Evolutionary conservation across 2,888 invertebrate genomes (phyloP).

Genomic region (Fragum sueziense): DNA sequence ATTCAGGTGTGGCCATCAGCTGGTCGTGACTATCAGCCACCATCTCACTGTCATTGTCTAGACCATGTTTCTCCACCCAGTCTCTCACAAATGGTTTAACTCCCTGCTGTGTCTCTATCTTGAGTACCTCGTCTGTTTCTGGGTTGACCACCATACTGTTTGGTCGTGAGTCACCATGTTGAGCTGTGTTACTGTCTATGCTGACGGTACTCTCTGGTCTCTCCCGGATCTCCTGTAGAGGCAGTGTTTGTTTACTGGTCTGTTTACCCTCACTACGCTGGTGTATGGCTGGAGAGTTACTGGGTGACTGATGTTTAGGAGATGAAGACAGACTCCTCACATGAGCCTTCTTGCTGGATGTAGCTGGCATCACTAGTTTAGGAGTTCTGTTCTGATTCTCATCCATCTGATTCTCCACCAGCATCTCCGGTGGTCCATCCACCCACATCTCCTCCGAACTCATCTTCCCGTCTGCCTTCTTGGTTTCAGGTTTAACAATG

Average conservation of each 20-base stretch:
- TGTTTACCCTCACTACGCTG: conserved; percentile 32
- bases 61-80: conserved; percentile 79
- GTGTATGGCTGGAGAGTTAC: conserved; percentile 44
- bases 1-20: conserved; percentile 61
- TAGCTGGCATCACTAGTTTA: conserved; percentile 55
- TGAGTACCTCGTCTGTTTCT: conserved; percentile 59
- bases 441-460: conserved; percentile 85
- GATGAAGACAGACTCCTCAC: conserved; percentile 49
- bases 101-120: conserved; percentile 51
- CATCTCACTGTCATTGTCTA: conserved; percentile 52
- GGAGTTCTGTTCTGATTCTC: conserved; percentile 57
- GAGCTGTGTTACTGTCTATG: conserved; percentile 70
- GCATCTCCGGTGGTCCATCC: conserved; percentile 80
- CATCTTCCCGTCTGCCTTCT: conserved; percentile 87
- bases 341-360: conserved; percentile 55
- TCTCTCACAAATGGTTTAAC: conserved; percentile 78
- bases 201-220: conserved; percentile 73
- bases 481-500: conserved; percentile 59
- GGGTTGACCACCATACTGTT: conserved; percentile 65
- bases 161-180: conserved; percentile 72
- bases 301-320: conserved; percentile 50
- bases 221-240: conserved; percentile 65
- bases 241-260: conserved; percentile 57
- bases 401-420: conserved; percentile 60
- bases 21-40: conserved; percentile 61